These are phyloP conservation scores for Buceros bicornis DNA, from an alignment of 2,797 vertebrate genomes.

Conservation along the genomic window DNA sequence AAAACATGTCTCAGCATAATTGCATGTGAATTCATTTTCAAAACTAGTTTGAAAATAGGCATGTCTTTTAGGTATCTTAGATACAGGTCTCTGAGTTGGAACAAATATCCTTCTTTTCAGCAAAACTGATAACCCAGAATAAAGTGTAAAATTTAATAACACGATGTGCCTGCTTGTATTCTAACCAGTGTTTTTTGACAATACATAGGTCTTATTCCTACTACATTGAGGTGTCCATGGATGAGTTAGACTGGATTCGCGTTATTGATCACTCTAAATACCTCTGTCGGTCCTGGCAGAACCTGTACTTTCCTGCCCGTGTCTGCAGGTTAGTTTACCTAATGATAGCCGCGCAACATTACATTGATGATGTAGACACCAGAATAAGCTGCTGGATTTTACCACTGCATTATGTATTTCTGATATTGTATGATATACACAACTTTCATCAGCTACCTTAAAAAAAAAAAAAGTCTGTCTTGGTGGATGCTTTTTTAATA, in stretches of 20 bases:
- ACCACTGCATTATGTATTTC: background rate
- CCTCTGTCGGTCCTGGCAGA: constrained; percentile 97
- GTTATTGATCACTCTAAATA: constrained; percentile 95
- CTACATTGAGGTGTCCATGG: constrained; percentile 98
- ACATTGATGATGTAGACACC: background rate
- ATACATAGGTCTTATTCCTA: constrained; percentile 93
- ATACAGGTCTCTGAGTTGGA: background rate
- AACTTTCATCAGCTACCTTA: background rate
- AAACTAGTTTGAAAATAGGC: background rate
- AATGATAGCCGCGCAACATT: too few species aligned
- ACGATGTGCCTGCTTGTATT: background rate
- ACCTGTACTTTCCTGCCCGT: constrained; percentile 91
- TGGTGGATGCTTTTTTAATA: background rate
- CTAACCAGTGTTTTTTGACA: constrained; percentile 10
- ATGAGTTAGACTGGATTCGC: constrained; percentile 97
- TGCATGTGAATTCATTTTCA: background rate
- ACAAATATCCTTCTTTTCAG: background rate
- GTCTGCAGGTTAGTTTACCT: constrained; percentile 89
- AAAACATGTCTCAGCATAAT: background rate
- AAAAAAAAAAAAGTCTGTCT: background rate
- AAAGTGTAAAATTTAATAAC: background rate
- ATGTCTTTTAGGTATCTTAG: background rate
- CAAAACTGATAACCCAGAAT: background rate
- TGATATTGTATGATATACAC: background rate
- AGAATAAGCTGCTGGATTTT: background rate